Evolutionary conservation across 2,113 vertebrate species (phyloP), one percentile per base, ranked within the genome.

Genomic region (Macrotus californicus): DNA sequence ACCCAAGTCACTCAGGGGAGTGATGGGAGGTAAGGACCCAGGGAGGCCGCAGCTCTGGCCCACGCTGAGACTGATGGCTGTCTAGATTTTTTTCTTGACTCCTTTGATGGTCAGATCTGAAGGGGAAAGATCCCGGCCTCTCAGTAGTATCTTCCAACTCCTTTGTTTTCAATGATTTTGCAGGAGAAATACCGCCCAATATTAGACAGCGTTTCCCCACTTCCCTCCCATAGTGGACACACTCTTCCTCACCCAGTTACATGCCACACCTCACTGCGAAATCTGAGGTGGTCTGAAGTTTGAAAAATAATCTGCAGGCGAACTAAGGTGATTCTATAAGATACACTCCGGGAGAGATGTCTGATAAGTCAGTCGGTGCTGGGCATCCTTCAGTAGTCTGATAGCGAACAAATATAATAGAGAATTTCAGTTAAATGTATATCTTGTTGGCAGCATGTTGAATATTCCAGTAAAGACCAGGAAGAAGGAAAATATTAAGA

Each of bases 21-120:
- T 31, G 29, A 56, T 7, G 22, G 2, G 6, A 66, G 4, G 1
- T 18, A 50, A 56, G 10, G 64, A 13, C 3, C 2, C 16, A 6
- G 12, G n/a, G 26, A 0, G 26, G 10, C 46, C 8, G 22, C 31
- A 39, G 34, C 36, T 76, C 36, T 50, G 10, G 50, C 31, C 11
- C 12, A 7, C 18, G 3, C 2, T 61, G 22, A 93, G 14, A 7
- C 5, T 21, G n/a, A 39, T 36, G 16, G 24, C 6, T 11, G 12
- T 12, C 3, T 84, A 36, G 16, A 2, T 89, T 82, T 89, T 89
- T n/a, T 12, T 21, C 11, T 36, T 48, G 50, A 18, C 15, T 84
- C 34, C 22, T 59, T 6, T 16, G 24, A 43, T 22, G 43, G 14
- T 81, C n/a, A 66, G 26, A 6, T 79, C 54, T 84, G 34, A 14